A percentile compares a stretch with the other conserved stretches of the same genome.
Conservation (phyloP, 1,140 invertebrate species). For the Anthonomus grandis region DNA sequence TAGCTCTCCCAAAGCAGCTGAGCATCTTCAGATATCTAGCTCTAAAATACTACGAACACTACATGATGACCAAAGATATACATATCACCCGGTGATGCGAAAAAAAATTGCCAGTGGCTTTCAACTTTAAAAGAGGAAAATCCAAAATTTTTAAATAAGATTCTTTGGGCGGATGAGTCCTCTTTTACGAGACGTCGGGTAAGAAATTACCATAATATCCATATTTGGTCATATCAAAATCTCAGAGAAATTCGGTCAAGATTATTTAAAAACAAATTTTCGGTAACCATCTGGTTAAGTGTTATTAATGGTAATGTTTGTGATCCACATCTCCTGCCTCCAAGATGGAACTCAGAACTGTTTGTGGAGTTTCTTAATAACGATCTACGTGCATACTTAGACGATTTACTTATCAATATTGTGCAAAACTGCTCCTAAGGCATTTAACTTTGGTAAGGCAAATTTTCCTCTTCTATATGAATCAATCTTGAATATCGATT, state of each 20-base stretch:
- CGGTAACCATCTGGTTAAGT: slow-evolving; percentile 1
- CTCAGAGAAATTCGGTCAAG: not conserved
- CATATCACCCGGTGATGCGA: too few species aligned
- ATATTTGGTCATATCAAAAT: slow-evolving; percentile 6
- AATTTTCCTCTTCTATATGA: too few species aligned
- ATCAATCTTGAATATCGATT: too few species aligned
- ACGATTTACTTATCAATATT: too few species aligned
- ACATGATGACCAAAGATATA: too few species aligned
- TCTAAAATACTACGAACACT: too few species aligned
- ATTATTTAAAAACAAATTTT: slow-evolving; percentile 10
- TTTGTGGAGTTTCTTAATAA: slow-evolving; percentile 9
- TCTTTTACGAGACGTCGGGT: not conserved
- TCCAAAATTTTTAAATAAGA: slow-evolving; percentile 7
- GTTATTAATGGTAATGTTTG: slow-evolving; percentile 12
- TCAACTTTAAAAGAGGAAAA: slow-evolving; percentile 5
- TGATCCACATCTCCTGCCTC: slow-evolving; percentile 8
- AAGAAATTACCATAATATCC: not conserved
- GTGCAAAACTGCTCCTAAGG: too few species aligned
- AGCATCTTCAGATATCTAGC: too few species aligned
- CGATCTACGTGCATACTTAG: not conserved
- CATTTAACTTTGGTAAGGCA: too few species aligned
- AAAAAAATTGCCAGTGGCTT: slow-evolving; percentile 8
- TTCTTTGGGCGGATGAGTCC: slow-evolving; percentile 6
- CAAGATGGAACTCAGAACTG: slow-evolving; percentile 7
- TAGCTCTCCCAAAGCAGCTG: too few species aligned